These are phyloP conservation scores for Stratiomys singularior DNA, from an alignment of 2,888 invertebrate genomes.

Conservation along the genomic window DNA sequence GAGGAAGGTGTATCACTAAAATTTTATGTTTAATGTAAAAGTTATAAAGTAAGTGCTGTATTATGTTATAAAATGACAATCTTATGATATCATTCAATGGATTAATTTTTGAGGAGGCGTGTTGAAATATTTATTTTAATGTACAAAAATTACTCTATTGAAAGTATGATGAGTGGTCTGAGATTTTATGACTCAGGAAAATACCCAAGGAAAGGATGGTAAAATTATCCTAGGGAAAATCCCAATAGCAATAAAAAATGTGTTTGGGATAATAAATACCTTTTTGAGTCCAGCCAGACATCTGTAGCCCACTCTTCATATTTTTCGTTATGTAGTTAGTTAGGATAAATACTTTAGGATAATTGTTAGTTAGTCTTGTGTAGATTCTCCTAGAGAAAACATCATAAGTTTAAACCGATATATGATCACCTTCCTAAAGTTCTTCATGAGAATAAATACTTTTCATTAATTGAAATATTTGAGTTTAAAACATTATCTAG, in stretches of 20 bases:
- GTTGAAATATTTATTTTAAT: neutral
- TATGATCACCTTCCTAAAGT: neutral
- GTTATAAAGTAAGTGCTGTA: neutral
- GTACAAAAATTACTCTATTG: constrained; percentile 7
- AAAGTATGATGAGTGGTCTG: neutral
- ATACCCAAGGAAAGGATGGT: neutral
- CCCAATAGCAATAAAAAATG: neutral
- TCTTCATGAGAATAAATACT: constrained; percentile 5
- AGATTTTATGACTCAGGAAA: neutral
- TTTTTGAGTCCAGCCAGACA: neutral
- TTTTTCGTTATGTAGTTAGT: neutral
- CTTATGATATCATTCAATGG: neutral
- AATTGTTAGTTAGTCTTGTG: neutral
- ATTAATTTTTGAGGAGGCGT: constrained; percentile 29
- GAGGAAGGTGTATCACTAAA: neutral
- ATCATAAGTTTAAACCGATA: neutral
- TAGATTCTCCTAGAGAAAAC: neutral
- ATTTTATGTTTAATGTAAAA: neutral
- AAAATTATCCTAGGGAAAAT: neutral
- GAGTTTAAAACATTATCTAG: neutral
- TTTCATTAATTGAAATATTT: neutral
- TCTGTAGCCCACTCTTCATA: constrained; percentile 2
- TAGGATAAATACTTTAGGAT: neutral
- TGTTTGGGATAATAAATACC: neutral
- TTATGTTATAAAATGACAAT: neutral